A percentile compares a stretch with the other conserved stretches of the same genome.
These are phyloP conservation scores for Ia io DNA, from an alignment of 2,113 vertebrate genomes.

Conservation along the genomic window DNA sequence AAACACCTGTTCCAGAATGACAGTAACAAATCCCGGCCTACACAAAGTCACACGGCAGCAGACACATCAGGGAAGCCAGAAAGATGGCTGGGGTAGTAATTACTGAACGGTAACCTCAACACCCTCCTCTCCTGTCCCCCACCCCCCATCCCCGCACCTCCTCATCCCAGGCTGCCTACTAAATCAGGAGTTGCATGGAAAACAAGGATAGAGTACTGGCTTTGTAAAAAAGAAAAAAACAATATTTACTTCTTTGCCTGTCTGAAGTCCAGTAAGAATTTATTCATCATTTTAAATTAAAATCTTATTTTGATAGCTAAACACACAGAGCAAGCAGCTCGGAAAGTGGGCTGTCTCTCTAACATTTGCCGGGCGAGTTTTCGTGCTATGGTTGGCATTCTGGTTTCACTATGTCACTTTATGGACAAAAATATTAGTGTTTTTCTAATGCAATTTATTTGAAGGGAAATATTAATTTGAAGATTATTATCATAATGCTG, in stretches of 20 bases:
- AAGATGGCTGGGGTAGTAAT: not conserved
- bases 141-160: no score
- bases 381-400: constrained; percentile 7
- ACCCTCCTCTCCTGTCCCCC: not conserved
- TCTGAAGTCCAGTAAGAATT: constrained; percentile 37
- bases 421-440: constrained; percentile 45
- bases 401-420: constrained; percentile 58
- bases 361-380: constrained; percentile 37
- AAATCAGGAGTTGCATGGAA: not conserved
- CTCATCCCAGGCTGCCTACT: accelerated
- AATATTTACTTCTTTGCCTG: constrained; percentile 17
- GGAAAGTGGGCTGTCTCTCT: not conserved
- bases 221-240: not conserved
- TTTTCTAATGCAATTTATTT: constrained; percentile 52
- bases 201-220: not conserved
- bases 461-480: constrained; percentile 72
- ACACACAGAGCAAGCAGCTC: constrained; percentile 46
- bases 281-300: constrained; percentile 68
- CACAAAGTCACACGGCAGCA: not conserved
- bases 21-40: not conserved
- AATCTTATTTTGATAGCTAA: constrained; percentile 59
- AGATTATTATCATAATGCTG: constrained; percentile 45
- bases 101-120: not conserved
- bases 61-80: not conserved
- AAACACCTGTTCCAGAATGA: constrained; percentile 43